Percentiles rank a stretch among this genome's conserved stretches.
Evolutionary conservation across 2,797 vertebrate genomes (phyloP).

Genomic region (Molossus molossus): DNA sequence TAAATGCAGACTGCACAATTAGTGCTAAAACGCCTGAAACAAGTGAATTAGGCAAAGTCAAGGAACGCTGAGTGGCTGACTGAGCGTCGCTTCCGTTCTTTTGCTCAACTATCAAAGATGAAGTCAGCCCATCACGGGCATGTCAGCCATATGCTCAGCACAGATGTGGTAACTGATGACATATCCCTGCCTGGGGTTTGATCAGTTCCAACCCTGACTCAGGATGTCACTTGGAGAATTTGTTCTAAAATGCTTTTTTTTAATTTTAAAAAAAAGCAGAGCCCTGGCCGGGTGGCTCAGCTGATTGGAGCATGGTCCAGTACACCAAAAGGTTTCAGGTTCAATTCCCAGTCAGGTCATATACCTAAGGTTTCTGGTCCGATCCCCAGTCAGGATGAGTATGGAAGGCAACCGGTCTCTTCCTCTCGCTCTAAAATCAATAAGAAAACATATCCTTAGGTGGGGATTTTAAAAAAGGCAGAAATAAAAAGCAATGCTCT

Average conservation of each 20-base stretch:
- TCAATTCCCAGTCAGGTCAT: neutral
- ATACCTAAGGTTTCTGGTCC: neutral
- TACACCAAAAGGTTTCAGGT: neutral
- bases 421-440: neutral
- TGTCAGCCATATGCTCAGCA: too few relatives aligned
- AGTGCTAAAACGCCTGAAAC: neutral
- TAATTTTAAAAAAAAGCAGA: neutral
- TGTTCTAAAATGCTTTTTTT: neutral
- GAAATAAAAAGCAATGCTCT: neutral
- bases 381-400: neutral
- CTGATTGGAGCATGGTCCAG: neutral
- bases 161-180: neutral
- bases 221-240: neutral
- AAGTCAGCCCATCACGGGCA: too few relatives aligned
- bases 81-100: neutral
- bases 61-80: neutral
- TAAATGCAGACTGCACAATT: neutral
- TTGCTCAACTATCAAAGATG: neutral
- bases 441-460: neutral
- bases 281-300: neutral
- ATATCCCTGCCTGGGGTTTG: neutral
- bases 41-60: neutral
- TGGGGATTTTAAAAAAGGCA: neutral
- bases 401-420: neutral
- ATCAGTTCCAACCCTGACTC: neutral